Percentiles rank a stretch among this genome's conserved stretches.
These are phyloP conservation scores for Exocentrus adspersus DNA, from an alignment of 2,888 invertebrate genomes.

Conservation along the genomic window DNA sequence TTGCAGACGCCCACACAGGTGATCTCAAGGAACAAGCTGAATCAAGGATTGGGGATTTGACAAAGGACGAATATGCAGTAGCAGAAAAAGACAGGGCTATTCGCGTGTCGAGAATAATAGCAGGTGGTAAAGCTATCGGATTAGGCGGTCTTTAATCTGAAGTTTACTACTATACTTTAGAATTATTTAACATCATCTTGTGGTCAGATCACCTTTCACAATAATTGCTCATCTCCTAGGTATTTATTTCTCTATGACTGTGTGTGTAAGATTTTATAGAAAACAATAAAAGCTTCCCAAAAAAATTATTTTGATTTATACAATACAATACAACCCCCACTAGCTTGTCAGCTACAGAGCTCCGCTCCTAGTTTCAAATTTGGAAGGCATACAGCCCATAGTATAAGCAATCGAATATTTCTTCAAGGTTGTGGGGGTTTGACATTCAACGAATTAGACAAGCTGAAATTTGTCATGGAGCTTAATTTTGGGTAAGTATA, in stretches of 20 bases:
- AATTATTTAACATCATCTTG: not conserved
- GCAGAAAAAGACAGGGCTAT: slow-evolving; percentile 67
- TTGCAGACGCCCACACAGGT: slow-evolving; percentile 46
- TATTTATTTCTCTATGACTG: not conserved
- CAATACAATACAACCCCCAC: no score
- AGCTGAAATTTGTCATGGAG: no score
- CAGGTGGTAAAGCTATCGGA: not conserved
- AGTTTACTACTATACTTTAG: not conserved
- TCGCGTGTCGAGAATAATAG: slow-evolving; percentile 47
- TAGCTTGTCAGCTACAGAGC: no score
- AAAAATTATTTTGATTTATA: not conserved
- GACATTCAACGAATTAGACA: no score
- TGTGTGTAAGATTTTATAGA: slow-evolving; percentile 1
- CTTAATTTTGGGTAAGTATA: no score
- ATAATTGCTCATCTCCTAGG: not conserved
- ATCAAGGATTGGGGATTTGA: slow-evolving; percentile 42
- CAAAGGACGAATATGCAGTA: slow-evolving; percentile 61
- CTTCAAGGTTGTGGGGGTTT: no score
- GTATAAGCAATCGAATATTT: no score
- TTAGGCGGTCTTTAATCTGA: not conserved
- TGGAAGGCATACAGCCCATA: no score
- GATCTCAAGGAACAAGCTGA: slow-evolving; percentile 47
- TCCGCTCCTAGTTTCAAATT: no score
- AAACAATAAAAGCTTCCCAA: not conserved
- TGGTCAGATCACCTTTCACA: not conserved